A percentile compares a stretch with the other conserved stretches of the same genome.
Conservation (phyloP, 2,888 invertebrate genomes). For the Drosophila rellima region DNA sequence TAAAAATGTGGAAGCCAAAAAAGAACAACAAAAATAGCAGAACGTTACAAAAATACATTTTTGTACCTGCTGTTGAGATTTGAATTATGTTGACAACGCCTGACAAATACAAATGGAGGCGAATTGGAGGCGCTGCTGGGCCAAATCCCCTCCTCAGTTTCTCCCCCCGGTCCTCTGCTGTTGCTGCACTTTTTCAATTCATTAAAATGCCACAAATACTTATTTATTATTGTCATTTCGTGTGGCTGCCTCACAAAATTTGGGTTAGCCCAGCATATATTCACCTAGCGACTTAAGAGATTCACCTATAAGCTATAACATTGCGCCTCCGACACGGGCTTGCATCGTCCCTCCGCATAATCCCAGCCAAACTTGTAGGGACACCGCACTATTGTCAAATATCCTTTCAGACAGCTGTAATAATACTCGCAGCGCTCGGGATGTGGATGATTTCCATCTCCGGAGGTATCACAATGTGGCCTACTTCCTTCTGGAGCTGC, state of each 20-base stretch:
- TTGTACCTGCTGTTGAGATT: constrained; percentile 66
- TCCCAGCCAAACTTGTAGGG: constrained; percentile 78
- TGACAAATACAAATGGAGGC: constrained; percentile 82
- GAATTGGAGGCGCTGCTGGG: constrained; percentile 71
- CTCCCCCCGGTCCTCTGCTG: not conserved
- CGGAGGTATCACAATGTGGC: constrained; percentile 50
- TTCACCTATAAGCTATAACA: constrained; percentile 57
- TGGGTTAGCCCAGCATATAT: constrained; percentile 59
- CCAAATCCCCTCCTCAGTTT: constrained; percentile 9
- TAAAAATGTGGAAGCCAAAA: constrained; percentile 74
- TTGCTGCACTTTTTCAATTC: constrained; percentile 64
- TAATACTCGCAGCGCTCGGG: constrained; percentile 78
- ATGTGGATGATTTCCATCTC: constrained; percentile 69
- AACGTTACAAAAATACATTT: constrained; percentile 63
- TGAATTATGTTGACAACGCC: constrained; percentile 79
- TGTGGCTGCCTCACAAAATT: constrained; percentile 46
- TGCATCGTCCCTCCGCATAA: constrained; percentile 62
- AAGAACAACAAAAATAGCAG: constrained; percentile 26
- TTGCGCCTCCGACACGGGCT: constrained; percentile 56
- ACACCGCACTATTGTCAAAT: constrained; percentile 75
- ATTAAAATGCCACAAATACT: constrained; percentile 76
- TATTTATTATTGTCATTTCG: constrained; percentile 75
- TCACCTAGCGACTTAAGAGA: constrained; percentile 27
- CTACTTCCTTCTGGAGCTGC: constrained; percentile 19
- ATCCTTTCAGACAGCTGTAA: constrained; percentile 74